Evolutionary conservation across 2,888 invertebrate genomes (phyloP).

Genomic region (Pollenia amentaria): DNA sequence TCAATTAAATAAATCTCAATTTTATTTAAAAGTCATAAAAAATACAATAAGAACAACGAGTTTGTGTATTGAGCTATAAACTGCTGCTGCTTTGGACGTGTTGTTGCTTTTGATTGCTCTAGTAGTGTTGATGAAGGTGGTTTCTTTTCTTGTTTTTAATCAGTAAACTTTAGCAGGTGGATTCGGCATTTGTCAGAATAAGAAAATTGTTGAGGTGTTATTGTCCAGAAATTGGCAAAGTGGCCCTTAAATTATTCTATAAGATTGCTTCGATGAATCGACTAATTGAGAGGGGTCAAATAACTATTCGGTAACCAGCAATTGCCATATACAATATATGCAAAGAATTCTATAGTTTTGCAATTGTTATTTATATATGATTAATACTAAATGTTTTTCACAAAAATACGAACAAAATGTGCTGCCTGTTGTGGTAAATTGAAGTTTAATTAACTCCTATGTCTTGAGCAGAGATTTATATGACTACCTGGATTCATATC

Average conservation of each 20-base stretch:
- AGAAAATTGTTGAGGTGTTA: neutral
- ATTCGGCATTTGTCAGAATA: neutral
- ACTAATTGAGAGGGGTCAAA: slow-evolving; percentile 25
- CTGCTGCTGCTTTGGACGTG: slow-evolving; percentile 44
- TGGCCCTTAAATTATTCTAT: neutral
- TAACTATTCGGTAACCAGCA: slow-evolving; percentile 28
- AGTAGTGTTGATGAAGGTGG: neutral
- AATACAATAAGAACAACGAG: slow-evolving; percentile 28
- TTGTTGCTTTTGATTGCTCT: slow-evolving; percentile 17
- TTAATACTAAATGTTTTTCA: slow-evolving; percentile 33
- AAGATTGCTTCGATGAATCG: slow-evolving; percentile 18
- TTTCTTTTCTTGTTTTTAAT: neutral
- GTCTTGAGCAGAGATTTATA: neutral
- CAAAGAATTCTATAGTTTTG: neutral
- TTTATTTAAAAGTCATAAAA: slow-evolving; percentile 42
- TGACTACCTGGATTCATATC: slow-evolving; percentile 41
- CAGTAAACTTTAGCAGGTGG: neutral
- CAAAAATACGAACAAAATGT: neutral
- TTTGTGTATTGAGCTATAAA: slow-evolving; percentile 34
- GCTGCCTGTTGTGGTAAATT: slow-evolving; percentile 4
- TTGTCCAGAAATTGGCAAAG: neutral
- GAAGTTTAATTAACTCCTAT: slow-evolving; percentile 14
- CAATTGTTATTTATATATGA: slow-evolving; percentile 32
- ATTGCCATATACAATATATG: neutral
- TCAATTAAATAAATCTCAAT: slow-evolving; percentile 53